phyloP scores from a whole-genome alignment of 2,888 invertebrate genomes.

The Chrysina gloriosa region DNA sequence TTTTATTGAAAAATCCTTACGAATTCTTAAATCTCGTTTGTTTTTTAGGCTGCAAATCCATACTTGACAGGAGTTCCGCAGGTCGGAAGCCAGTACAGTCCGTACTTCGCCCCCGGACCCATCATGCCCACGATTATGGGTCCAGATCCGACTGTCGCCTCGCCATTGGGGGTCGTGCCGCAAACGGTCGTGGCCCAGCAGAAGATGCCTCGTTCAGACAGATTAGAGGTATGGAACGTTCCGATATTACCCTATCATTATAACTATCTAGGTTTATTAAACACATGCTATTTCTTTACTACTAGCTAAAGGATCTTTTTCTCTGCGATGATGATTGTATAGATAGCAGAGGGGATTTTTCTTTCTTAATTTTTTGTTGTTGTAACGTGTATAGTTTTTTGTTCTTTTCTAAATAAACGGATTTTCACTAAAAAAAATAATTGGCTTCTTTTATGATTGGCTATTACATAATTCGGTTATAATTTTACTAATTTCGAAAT shows the following conservation, averaged over 20 bases:
- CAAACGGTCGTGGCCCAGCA: slow-evolving; percentile 90
- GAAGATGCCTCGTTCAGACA: slow-evolving; percentile 94
- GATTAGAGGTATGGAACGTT: slow-evolving; percentile 87
- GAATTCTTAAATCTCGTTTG: slow-evolving; percentile 41
- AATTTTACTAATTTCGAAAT: slow-evolving; percentile 11
- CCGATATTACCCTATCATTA: slow-evolving; percentile 16
- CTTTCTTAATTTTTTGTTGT: slow-evolving; percentile 13
- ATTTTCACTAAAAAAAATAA: slow-evolving; percentile 26
- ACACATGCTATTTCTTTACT: slow-evolving; percentile 26
- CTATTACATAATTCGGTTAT: too few species aligned
- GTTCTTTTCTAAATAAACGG: slow-evolving; percentile 2
- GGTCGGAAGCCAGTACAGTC: slow-evolving; percentile 89
- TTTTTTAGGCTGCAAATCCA: slow-evolving; percentile 86
- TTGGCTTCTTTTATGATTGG: slow-evolving; percentile 6
- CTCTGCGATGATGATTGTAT: slow-evolving; percentile 45
- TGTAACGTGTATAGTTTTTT: slow-evolving; percentile 12
- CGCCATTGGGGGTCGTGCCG: slow-evolving; percentile 85
- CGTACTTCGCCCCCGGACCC: slow-evolving; percentile 89
- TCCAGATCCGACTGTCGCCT: slow-evolving; percentile 86
- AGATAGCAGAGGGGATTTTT: slow-evolving; percentile 36
- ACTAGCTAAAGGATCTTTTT: slow-evolving; percentile 38
- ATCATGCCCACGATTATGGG: slow-evolving; percentile 92
- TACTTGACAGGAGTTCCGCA: slow-evolving; percentile 92
- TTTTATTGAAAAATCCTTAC: not conserved
- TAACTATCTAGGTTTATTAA: slow-evolving; percentile 21